These are phyloP conservation scores for Pachyuromys duprasi DNA, from an alignment of 2,797 vertebrate species.

Conservation along the genomic window DNA sequence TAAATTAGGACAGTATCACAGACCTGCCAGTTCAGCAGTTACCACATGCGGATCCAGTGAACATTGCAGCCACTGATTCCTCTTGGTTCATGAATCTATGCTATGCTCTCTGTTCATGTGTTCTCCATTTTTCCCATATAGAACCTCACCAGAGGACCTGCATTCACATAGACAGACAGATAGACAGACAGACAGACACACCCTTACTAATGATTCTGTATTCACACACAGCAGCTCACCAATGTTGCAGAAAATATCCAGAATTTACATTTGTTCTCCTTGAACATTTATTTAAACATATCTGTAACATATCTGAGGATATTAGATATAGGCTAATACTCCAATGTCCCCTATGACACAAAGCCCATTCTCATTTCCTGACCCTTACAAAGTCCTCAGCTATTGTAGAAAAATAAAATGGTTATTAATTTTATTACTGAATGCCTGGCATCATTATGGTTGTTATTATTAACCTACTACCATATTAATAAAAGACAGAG, in stretches of 20 bases:
- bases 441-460: no score
- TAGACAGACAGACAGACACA: no score
- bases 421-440: no score
- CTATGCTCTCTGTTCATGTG: not conserved
- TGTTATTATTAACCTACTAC: no score
- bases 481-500: no score
- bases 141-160: rapidly evolving
- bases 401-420: no score
- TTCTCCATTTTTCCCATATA: not conserved
- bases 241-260: not conserved
- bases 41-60: no score
- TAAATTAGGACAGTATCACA: not conserved
- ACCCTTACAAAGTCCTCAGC: not conserved
- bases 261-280: not conserved
- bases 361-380: not conserved
- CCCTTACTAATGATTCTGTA: not conserved
- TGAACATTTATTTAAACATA: not conserved
- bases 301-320: no score
- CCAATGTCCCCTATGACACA: not conserved
- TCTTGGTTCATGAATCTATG: not conserved
- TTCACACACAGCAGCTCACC: not conserved
- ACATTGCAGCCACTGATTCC: not conserved
- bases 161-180: no score
- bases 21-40: not conserved
- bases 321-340: not conserved